Evolutionary conservation across 2,797 vertebrate species (phyloP).

Genomic region (Pelochelys cantorii): DNA sequence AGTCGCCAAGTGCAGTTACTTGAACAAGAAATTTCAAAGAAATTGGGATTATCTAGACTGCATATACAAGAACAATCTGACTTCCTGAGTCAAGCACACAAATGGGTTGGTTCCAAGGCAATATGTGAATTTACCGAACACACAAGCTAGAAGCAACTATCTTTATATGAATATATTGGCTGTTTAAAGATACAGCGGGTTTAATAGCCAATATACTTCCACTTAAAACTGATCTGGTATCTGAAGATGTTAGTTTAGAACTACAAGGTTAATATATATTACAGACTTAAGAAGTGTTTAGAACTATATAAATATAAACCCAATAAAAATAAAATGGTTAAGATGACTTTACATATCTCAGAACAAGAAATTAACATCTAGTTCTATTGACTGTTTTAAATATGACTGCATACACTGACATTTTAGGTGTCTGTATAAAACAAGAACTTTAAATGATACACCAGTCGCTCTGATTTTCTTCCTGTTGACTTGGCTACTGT

Average conservation of each 20-base stretch:
- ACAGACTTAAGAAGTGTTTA: neutral
- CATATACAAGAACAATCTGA: neutral
- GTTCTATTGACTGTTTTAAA: neutral
- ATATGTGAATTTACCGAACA: rapidly evolving
- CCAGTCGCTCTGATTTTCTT: neutral
- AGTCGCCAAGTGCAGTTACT: no score
- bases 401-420: neutral
- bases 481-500: neutral
- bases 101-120: neutral
- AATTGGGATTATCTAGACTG: neutral
- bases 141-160: neutral
- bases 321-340: neutral
- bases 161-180: neutral
- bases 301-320: neutral
- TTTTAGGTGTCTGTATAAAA: neutral
- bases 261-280: neutral
- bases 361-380: neutral
- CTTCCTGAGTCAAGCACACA: neutral
- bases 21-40: neutral
- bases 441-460: neutral
- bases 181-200: neutral
- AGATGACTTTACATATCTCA: neutral
- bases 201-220: neutral
- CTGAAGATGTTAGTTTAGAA: neutral
- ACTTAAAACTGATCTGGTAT: neutral